Evolutionary conservation across 1,140 invertebrate genomes (phyloP), one percentile per base, ranked within the genome.

Genomic region (Varroa destructor): DNA sequence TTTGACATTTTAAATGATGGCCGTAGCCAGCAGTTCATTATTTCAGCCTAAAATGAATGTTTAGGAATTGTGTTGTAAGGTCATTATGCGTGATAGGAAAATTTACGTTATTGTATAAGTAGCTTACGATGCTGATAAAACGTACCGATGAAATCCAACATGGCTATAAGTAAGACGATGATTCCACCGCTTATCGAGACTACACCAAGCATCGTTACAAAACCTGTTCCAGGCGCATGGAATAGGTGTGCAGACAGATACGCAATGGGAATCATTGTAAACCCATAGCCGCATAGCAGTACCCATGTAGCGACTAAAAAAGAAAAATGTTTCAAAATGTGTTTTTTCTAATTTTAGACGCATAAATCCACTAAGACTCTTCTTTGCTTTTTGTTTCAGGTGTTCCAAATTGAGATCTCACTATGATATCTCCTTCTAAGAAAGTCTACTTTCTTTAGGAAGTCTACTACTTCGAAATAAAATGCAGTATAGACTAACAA

Each of bases 261-360:
- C n/a, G 73, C 72, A 25, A 77, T 71, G n/a, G 75, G 75, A 56
- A 77, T 75, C 10, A 73, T 70, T n/a, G 73, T 67, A 55, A 74
- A 75, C 10, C 76, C 76, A 72, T 74, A 73, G 1, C 73, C 10
- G 14, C 75, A 37, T 12, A 77, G 37, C 43, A 76, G 5, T 0
- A 73, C 25, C 36, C 75, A 73, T 42, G 73, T 36, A 14, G 71
- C 56, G 46, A 73, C 74, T 75, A 55, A 14, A 73, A 73, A 71
- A 51, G 14, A 14, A 12, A 58, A 5, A 12, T 58, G 57, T 58
- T 42, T 6, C 3, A 51, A 51, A 8, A 51, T 8, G 46, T 5
- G 0, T 8, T 8, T 51, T 25, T 25, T 25, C 25, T 25, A 25
- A 25, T 25, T 25, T 25, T 25, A 25, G 25, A 25, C 25, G 25